A percentile compares a stretch with the other conserved stretches of the same genome.
Evolutionary conservation across 2,888 invertebrate genomes (phyloP).

Genomic region (Drosophila monieri): DNA sequence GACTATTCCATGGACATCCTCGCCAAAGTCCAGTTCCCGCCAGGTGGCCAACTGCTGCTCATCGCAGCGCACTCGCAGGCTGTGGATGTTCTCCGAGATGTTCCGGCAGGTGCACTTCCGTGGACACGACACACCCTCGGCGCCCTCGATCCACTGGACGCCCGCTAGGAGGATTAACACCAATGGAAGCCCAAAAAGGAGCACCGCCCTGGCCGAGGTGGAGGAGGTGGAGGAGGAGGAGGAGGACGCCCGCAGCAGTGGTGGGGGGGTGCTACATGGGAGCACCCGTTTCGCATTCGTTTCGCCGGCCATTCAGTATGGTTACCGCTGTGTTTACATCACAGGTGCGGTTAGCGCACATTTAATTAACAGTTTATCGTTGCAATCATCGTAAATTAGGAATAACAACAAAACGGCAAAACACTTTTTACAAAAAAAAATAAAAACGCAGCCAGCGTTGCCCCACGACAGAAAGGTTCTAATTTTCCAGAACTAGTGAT

Average conservation of each 20-base stretch:
- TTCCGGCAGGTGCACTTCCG: conserved; percentile 80
- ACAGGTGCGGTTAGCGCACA: conserved; percentile 36
- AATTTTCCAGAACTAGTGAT: conserved; percentile 6
- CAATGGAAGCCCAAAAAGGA: neutral
- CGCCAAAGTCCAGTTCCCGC: conserved; percentile 80
- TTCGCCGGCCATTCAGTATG: conserved; percentile 22
- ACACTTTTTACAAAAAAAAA: conserved; percentile 64
- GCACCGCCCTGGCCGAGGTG: neutral
- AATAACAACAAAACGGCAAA: conserved; percentile 59
- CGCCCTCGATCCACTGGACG: conserved; percentile 1
- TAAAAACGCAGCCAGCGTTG: conserved; percentile 49
- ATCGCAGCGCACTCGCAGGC: conserved; percentile 80
- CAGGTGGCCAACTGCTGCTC: conserved; percentile 76
- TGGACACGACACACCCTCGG: conserved; percentile 68
- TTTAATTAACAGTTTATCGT: conserved; percentile 55
- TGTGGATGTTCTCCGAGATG: conserved; percentile 73
- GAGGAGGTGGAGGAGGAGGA: neutral
- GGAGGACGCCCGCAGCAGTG: neutral
- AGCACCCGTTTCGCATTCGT: conserved; percentile 2
- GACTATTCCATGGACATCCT: conserved; percentile 74
- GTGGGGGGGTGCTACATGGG: neutral
- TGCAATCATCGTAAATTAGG: conserved; percentile 11
- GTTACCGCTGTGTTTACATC: conserved; percentile 26
- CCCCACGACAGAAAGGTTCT: conserved; percentile 39
- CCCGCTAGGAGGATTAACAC: neutral